Base-by-base conservation (phyloP, 2,113 vertebrate genomes). In the Platichthys flesus region DNA sequence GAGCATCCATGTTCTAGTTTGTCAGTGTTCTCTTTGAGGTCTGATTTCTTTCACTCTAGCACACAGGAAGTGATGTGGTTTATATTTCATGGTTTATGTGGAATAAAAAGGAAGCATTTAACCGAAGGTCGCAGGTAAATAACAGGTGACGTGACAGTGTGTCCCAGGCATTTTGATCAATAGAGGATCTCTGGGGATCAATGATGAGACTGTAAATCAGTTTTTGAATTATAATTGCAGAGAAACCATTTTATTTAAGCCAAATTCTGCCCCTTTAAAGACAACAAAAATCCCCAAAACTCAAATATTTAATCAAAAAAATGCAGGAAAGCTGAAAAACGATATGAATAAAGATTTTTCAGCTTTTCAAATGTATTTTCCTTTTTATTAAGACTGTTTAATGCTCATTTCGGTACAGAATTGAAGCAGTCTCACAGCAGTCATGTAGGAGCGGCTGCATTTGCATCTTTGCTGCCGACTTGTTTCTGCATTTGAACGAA, bases 401-500 rank as follows among this genome's bases (percentile, higher is more conserved):
- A 2, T 57, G 26, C 10, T 24, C 5, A 3, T 16, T 31, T 58
- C 14, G 6, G 31, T 20, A 7, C 14, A 20, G 26, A 55, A 2
- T 2, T 6, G n/a, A 61, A 24, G 23, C 55, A 14, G 2, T 18
- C 28, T 47, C 20, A 0, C 23, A 45, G 49, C 58, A 68, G 65
- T n/a, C 55, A 4, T 54, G 61, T 54, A 52, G 73, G 9, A 54
- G 60, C 21, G 9, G 20, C 78, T 64, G 66, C 72, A 16, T 1
- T 3, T 59, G 69, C 64, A n/a, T 64, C n/a, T 4, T 0, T 3
- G 54, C 42, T 76, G 45, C 85, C 51, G 77, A 85, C 72, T 67
- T 60, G 66, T 72, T 84, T 59, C 78, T 76, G 77, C 77, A 67
- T 89, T 76, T 84, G 78, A 90, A 82, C 55, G 28, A 81, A 67